Evolutionary conservation across 1,140 invertebrate genomes (phyloP).

Genomic region (Ips typographus): DNA sequence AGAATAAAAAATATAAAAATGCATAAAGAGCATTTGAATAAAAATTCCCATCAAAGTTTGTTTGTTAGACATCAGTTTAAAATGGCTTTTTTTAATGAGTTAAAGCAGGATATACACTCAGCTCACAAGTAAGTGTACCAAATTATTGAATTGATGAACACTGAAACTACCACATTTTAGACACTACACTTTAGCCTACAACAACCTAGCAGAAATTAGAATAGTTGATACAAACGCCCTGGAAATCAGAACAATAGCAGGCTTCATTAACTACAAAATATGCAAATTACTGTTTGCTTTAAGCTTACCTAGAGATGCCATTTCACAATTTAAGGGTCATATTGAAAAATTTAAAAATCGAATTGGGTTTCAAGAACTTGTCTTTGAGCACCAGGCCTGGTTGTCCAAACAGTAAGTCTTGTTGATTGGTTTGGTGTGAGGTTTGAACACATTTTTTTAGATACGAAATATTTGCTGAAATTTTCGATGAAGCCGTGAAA

Average conservation of each 20-base stretch:
- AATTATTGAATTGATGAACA: constrained; percentile 19
- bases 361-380: constrained; percentile 76
- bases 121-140: constrained; percentile 76
- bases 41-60: constrained; percentile 86
- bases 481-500: constrained; percentile 93
- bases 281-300: constrained; percentile 86
- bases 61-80: constrained; percentile 97
- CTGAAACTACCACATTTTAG: constrained; percentile 54
- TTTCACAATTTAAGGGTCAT: constrained; percentile 89
- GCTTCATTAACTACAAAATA: constrained; percentile 94
- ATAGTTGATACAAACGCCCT: constrained; percentile 87
- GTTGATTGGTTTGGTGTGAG: not conserved
- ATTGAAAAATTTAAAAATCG: constrained; percentile 83
- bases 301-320: constrained; percentile 88
- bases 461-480: constrained; percentile 82
- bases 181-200: constrained; percentile 92
- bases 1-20: constrained; percentile 85
- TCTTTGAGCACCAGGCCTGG: constrained; percentile 96
- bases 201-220: constrained; percentile 81
- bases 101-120: constrained; percentile 84
- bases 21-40: constrained; percentile 89
- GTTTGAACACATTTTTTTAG: constrained; percentile 42
- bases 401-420: constrained; percentile 85
- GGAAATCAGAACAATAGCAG: constrained; percentile 93
- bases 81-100: constrained; percentile 93